These are phyloP conservation scores for Chaetogeoica ovagalla DNA, from an alignment of 2,888 invertebrate genomes.

Conservation along the genomic window DNA sequence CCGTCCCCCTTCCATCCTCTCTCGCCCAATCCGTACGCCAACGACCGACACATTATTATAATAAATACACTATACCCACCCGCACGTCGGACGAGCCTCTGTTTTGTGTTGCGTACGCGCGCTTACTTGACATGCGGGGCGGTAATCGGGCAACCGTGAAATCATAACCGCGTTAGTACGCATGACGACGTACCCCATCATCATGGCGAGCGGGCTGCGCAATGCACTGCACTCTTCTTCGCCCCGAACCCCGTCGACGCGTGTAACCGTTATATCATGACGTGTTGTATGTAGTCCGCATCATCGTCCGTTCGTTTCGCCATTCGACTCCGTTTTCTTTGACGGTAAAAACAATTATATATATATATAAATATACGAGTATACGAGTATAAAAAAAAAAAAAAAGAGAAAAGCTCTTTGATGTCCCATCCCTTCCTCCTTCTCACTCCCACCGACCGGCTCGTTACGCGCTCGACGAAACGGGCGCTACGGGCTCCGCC, in stretches of 20 bases:
- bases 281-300: neutral
- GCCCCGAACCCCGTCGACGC: too few relatives aligned
- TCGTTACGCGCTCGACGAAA: too few relatives aligned
- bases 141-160: slow-evolving; percentile 47
- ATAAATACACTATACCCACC: too few relatives aligned
- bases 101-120: neutral
- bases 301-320: neutral
- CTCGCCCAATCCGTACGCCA: too few relatives aligned
- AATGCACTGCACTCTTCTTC: too few relatives aligned
- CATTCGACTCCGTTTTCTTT: neutral
- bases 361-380: too few relatives aligned
- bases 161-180: slow-evolving; percentile 51
- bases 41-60: too few relatives aligned
- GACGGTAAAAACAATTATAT: neutral
- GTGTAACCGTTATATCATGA: neutral
- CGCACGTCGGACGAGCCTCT: neutral
- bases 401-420: slow-evolving; percentile 5
- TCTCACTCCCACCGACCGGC: neutral
- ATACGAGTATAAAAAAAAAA: too few relatives aligned
- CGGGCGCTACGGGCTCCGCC: too few relatives aligned
- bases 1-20: too few relatives aligned
- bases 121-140: slow-evolving; percentile 11
- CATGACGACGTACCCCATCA: slow-evolving; percentile 23
- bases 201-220: neutral
- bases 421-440: neutral